These are phyloP conservation scores for honey bee (Apis mellifera) DNA, from an alignment of 1,140 invertebrate species.

Conservation along the genomic window Amel_HAv3.1 CM009943.2:8960001-8960500, in stretches of 20 bases:
- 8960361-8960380: background rate
- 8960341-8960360: conserved; percentile 19
- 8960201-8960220: background rate
- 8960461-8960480: conserved; percentile 34
- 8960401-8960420: background rate
- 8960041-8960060: too few relatives aligned
- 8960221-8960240: background rate
- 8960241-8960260: conserved; percentile 9
- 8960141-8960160: too few relatives aligned
- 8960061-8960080: too few relatives aligned
- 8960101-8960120: too few relatives aligned
- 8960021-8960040: too few relatives aligned
- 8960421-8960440: background rate
- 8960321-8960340: conserved; percentile 15
- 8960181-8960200: background rate
- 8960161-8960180: background rate
- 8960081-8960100: too few relatives aligned
- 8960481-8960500: conserved; percentile 4
- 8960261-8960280: background rate
- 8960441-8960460: background rate
- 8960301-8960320: conserved; percentile 11
- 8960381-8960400: background rate
- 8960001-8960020: too few relatives aligned
- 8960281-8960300: background rate
- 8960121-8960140: too few relatives aligned